phyloP scores from a whole-genome alignment of 2,113 vertebrate species.

The Hippocampus abdominalis region DNA sequence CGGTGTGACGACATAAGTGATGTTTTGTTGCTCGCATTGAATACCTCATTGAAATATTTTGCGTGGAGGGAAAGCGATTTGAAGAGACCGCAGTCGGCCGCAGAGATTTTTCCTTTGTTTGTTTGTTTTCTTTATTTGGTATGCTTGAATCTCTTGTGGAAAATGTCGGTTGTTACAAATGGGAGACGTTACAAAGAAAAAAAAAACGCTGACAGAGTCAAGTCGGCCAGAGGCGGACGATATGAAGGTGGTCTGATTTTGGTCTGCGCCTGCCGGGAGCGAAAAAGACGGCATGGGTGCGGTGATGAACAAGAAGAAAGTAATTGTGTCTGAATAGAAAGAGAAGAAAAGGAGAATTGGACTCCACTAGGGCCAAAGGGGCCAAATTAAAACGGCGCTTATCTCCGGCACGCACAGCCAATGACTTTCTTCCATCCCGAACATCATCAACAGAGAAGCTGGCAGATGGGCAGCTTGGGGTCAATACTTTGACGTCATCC shows the following conservation, averaged over 20 bases:
- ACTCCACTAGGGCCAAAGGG: constrained; percentile 39
- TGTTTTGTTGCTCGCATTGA: background rate
- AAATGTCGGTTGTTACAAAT: constrained; percentile 30
- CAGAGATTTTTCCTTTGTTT: background rate
- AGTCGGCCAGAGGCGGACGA: constrained; percentile 29
- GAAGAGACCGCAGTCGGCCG: background rate
- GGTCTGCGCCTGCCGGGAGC: constrained; percentile 16
- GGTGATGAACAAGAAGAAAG: constrained; percentile 22
- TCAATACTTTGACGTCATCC: constrained; percentile 65
- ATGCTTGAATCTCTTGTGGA: background rate
- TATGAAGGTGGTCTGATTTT: constrained; percentile 26
- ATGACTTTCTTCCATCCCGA: constrained; percentile 42
- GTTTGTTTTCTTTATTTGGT: background rate
- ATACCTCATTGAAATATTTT: background rate
- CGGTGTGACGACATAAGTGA: constrained; percentile 6
- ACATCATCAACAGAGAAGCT: constrained; percentile 18
- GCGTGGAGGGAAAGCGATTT: background rate
- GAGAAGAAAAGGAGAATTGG: constrained; percentile 15
- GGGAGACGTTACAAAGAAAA: constrained; percentile 28
- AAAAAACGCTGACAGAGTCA: constrained; percentile 6
- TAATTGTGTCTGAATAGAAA: constrained; percentile 15
- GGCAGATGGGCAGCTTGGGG: constrained; percentile 22
- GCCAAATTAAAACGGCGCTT: constrained; percentile 46
- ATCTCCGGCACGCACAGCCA: constrained; percentile 45
- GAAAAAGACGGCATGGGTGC: constrained; percentile 10